A percentile compares a stretch with the other conserved stretches of the same genome.
These are phyloP conservation scores for Dione vanillae DNA, from an alignment of 2,888 invertebrate species.

Conservation along the genomic window DNA sequence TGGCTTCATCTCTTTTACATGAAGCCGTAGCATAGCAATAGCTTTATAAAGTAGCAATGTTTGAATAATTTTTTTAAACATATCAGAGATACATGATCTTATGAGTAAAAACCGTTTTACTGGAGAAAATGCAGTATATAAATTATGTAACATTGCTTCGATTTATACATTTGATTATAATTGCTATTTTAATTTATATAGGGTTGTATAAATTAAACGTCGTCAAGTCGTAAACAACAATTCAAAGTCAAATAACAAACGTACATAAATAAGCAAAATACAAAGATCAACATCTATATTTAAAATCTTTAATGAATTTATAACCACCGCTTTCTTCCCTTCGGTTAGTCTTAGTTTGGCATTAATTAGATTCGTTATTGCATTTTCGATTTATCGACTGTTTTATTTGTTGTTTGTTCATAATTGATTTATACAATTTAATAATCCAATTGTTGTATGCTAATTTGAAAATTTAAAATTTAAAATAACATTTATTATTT, in stretches of 20 bases:
- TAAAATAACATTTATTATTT: too few relatives aligned
- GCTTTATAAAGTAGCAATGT: too few relatives aligned
- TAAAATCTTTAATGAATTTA: slow-evolving; percentile 55
- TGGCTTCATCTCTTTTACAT: too few relatives aligned
- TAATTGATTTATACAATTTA: slow-evolving; percentile 14
- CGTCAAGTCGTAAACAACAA: slow-evolving; percentile 37
- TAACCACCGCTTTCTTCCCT: slow-evolving; percentile 46
- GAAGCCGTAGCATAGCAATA: too few relatives aligned
- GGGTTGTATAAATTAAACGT: not conserved
- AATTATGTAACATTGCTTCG: not conserved
- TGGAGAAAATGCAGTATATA: not conserved
- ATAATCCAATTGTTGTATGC: not conserved
- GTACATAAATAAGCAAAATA: slow-evolving; percentile 20
- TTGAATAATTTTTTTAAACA: too few relatives aligned
- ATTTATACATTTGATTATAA: not conserved
- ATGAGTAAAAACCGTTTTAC: too few relatives aligned
- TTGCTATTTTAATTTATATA: not conserved
- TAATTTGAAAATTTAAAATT: not conserved
- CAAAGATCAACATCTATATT: slow-evolving; percentile 54
- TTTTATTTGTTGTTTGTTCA: slow-evolving; percentile 35
- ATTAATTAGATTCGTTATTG: slow-evolving; percentile 40
- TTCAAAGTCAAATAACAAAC: not conserved
- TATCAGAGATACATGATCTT: too few relatives aligned
- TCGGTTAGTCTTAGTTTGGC: slow-evolving; percentile 33
- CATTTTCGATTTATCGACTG: slow-evolving; percentile 39